Evolutionary conservation across 2,113 vertebrate species (phyloP), one percentile per base, ranked within the genome.

Genomic region (Charadrius vociferus): DNA sequence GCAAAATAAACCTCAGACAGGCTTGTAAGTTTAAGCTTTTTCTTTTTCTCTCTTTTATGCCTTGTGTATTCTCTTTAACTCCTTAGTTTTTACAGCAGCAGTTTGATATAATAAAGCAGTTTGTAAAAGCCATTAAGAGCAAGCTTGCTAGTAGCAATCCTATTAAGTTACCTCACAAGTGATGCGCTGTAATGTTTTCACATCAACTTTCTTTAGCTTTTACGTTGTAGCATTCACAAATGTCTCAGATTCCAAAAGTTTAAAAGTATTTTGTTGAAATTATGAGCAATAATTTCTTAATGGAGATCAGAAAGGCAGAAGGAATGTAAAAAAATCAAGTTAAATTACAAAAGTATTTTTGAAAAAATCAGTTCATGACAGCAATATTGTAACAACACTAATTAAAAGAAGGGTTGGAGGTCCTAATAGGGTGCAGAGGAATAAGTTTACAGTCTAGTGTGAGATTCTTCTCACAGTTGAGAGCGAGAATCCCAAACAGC

Each of bases 161-260:
- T 95, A 94, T 97, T 95, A 93, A 96, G 86, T 87, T 94, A 81
- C 32, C 84, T 77, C 94, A 96, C 89, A 92, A 95, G 45, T 43
- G 70, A 93, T 87, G 73, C 47, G 83, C 62, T 65, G 19, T 72
- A 89, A 93, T 30, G 18, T 85, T 84, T 83, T 68, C 80, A 84
- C 81, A 95, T 87, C 65, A 75, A 81, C 65, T 95, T 92, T 7
- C 56, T 68, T 37, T 24, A 91, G 65, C 49, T 95, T 85, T 87
- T 91, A 70, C 19, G 3, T 11, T 56, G 78, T 11, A 74, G 24
- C 27, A 6, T 73, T 85, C 62, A 6, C 83, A 89, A 94, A 66
- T 11, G 30, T n/a, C 78, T 85, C 34, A 9, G 65, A 77, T 85
- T 85, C 34, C 43, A 37, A 24, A 63, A 61, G 23, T n/a, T 39